A percentile compares a stretch with the other conserved stretches of the same genome.
phyloP scores from a whole-genome alignment of 2,797 vertebrate genomes.

The Sebastes kiyomatsui region DNA sequence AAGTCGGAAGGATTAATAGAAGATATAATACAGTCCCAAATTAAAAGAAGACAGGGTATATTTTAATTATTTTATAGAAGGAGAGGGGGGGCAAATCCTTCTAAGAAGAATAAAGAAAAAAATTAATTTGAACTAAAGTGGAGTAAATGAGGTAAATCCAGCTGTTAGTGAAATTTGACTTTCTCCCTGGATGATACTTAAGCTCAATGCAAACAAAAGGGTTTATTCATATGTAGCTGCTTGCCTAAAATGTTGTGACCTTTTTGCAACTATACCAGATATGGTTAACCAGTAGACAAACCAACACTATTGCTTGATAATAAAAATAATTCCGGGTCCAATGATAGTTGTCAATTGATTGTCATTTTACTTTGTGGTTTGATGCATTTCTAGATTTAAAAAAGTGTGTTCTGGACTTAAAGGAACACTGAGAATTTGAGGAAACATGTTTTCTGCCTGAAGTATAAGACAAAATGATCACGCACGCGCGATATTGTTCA shows the following conservation, averaged over 20 bases:
- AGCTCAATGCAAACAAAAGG: neutral
- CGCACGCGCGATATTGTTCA: too few relatives aligned
- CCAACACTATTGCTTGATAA: neutral
- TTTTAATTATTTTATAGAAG: conserved; percentile 71
- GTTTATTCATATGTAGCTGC: neutral
- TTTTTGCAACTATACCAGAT: neutral
- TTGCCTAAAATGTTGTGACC: neutral
- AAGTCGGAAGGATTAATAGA: conserved; percentile 83
- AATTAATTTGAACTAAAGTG: conserved; percentile 29
- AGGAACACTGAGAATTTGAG: neutral
- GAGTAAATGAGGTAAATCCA: conserved; percentile 23
- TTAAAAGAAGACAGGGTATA: conserved; percentile 80
- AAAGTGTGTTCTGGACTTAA: neutral
- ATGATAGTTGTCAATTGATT: neutral
- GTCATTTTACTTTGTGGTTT: neutral
- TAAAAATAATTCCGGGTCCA: neutral
- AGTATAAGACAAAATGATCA: neutral
- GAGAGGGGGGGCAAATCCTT: conserved; percentile 61
- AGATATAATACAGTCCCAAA: conserved; percentile 83
- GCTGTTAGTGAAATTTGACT: neutral
- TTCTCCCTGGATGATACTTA: neutral
- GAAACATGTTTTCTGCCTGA: neutral
- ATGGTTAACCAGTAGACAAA: neutral
- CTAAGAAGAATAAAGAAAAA: conserved; percentile 52
- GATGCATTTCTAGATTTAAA: neutral